These are phyloP conservation scores for Archivesica marissinica DNA, from an alignment of 1,140 invertebrate species.

Conservation along the genomic window DNA sequence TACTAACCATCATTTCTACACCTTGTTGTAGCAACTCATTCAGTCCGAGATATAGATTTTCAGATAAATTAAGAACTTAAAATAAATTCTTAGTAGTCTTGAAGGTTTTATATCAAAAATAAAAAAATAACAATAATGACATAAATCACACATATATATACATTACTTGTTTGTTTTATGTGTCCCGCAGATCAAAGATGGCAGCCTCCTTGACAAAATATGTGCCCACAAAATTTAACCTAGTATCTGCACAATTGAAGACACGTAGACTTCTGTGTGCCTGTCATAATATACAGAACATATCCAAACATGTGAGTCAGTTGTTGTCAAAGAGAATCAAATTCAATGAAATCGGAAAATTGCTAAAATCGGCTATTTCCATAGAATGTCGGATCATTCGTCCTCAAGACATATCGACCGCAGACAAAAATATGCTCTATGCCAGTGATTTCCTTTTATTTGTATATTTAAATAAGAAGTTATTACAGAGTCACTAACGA, in stretches of 20 bases:
- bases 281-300: not conserved
- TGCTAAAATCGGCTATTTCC: too few species aligned
- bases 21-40: slow-evolving; percentile 41
- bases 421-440: too few species aligned
- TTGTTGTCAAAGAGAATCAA: not conserved
- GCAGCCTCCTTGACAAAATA: slow-evolving; percentile 23
- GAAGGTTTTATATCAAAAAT: not conserved
- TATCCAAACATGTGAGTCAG: not conserved
- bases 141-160: not conserved
- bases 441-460: too few species aligned
- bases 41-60: not conserved
- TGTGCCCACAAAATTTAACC: not conserved
- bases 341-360: not conserved
- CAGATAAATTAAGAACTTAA: not conserved
- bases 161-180: not conserved
- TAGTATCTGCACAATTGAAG: not conserved
- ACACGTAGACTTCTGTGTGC: not conserved
- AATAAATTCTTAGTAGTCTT: not conserved
- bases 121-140: not conserved
- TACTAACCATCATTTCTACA: slow-evolving; percentile 8
- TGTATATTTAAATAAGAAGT: too few species aligned
- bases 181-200: slow-evolving; percentile 12
- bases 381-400: not conserved
- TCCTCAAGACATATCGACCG: not conserved
- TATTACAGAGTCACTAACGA: too few species aligned